phyloP scores from a whole-genome alignment of 2,113 vertebrate species.

The Megaceryle maxima region DNA sequence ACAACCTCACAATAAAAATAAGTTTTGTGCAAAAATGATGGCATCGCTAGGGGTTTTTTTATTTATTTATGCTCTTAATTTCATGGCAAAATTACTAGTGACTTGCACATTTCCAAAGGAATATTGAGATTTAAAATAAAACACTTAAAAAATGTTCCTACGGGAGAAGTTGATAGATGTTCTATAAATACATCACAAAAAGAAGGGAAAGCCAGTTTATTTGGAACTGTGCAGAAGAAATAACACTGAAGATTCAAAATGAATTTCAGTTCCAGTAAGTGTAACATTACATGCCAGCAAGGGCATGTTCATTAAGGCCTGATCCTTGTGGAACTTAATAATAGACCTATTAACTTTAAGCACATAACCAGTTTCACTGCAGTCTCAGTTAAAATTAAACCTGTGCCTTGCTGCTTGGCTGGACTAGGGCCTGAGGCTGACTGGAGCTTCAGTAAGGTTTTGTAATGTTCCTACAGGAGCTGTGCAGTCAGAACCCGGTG shows the following conservation, averaged over 20 bases:
- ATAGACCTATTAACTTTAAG: slow-evolving; percentile 25
- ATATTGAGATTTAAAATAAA: not conserved
- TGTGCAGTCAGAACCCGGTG: rapidly evolving
- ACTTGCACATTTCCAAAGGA: not conserved
- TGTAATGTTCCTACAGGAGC: not conserved
- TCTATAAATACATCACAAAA: not conserved
- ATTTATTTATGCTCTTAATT: not conserved
- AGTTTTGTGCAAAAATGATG: not conserved
- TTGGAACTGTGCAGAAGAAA: not conserved
- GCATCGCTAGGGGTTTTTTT: not conserved
- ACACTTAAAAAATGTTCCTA: not conserved
- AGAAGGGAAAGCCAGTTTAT: not conserved
- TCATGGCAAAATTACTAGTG: not conserved
- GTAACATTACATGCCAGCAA: not conserved
- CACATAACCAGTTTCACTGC: not conserved
- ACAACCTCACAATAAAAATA: not conserved
- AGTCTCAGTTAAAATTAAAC: not conserved
- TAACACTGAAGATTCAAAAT: not conserved
- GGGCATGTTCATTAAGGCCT: not conserved
- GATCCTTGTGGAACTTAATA: not conserved
- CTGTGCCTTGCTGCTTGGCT: not conserved
- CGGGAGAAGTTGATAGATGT: not conserved
- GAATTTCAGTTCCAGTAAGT: not conserved
- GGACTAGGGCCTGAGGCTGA: not conserved
- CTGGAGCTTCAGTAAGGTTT: not conserved